Evolutionary conservation across 2,797 vertebrate species (phyloP).

Genomic region (Chiroxiphia lanceolata): DNA sequence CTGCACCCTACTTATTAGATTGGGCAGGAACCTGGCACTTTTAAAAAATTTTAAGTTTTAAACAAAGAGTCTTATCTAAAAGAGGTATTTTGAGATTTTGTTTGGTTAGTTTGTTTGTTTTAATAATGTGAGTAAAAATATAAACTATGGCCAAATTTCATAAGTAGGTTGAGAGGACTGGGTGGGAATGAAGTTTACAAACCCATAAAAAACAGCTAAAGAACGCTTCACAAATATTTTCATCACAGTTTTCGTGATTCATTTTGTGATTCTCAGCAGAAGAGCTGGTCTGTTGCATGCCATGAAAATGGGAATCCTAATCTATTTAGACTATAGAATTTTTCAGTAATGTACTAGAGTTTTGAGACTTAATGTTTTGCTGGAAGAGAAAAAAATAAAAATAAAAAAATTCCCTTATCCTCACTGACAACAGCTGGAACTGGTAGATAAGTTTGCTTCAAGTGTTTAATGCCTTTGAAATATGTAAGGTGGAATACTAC

Average conservation of each 20-base stretch:
- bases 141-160: background rate
- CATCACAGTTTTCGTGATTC: background rate
- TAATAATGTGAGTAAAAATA: background rate
- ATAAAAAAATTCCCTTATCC: background rate
- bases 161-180: background rate
- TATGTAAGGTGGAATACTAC: background rate
- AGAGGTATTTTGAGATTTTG: background rate
- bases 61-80: background rate
- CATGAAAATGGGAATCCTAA: background rate
- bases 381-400: background rate
- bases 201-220: background rate
- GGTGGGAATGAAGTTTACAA: background rate
- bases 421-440: slow-evolving; percentile 4
- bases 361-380: background rate
- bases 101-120: background rate
- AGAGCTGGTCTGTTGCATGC: background rate
- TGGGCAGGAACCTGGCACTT: background rate
- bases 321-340: background rate
- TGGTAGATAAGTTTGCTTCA: slow-evolving; percentile 3
- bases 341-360: background rate
- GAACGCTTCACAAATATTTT: background rate
- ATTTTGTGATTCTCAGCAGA: background rate
- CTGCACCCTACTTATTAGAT: background rate
- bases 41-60: background rate
- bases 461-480: background rate